phyloP scores from a whole-genome alignment of 2,888 invertebrate genomes.

The Mongoloraphidia duomilia region DNA sequence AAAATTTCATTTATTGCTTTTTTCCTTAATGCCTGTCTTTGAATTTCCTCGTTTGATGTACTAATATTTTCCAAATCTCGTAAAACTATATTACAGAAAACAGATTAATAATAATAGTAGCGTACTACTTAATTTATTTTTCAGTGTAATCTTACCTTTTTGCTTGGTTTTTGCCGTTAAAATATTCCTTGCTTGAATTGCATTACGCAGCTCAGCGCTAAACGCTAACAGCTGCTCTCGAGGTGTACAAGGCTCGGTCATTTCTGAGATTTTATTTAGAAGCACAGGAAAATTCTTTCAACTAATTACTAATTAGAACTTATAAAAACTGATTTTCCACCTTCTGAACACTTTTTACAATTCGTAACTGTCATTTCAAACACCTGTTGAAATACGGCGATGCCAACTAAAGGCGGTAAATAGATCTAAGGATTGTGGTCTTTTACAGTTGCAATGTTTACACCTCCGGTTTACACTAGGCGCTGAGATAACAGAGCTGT shows the following conservation, averaged over 20 bases:
- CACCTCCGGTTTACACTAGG: too few relatives aligned
- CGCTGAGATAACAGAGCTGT: background rate
- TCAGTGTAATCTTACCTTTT: constrained; percentile 29
- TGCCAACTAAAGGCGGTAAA: too few relatives aligned
- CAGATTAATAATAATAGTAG: background rate
- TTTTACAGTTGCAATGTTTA: too few relatives aligned
- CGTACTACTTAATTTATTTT: background rate
- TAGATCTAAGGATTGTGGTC: too few relatives aligned
- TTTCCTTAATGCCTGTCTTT: constrained; percentile 25
- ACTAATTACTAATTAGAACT: background rate
- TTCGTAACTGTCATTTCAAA: background rate
- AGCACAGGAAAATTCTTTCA: background rate
- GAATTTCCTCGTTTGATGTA: constrained; percentile 21
- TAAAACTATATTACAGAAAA: constrained; percentile 31
- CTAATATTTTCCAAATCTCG: constrained; percentile 37
- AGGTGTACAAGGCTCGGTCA: constrained; percentile 37
- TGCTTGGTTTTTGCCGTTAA: constrained; percentile 43
- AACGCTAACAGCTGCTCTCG: constrained; percentile 31
- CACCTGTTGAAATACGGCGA: background rate
- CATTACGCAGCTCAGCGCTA: constrained; percentile 43
- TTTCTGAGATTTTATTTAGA: background rate
- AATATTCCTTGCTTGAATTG: constrained; percentile 44
- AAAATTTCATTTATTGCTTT: constrained; percentile 54
- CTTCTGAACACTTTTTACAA: background rate
- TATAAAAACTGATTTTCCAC: background rate